phyloP scores from a whole-genome alignment of 2,797 vertebrate genomes.

The Silurus aristotelis region DNA sequence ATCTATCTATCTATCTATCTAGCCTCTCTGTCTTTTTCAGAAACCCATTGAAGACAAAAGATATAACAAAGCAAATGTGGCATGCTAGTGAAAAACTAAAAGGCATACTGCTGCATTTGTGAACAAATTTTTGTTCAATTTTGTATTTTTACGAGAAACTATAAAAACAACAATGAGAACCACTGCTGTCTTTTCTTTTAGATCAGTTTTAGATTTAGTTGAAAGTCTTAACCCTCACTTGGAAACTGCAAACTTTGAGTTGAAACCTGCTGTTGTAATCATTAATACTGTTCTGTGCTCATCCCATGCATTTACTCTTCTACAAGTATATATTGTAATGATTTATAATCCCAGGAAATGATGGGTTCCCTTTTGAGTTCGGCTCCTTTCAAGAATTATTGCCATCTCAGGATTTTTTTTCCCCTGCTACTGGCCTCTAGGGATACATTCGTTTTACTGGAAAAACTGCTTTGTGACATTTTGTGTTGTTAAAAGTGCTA shows the following conservation, averaged over 20 bases:
- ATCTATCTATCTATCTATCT: background rate
- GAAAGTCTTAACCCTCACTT: slow-evolving; percentile 46
- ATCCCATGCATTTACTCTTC: background rate
- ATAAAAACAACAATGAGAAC: background rate
- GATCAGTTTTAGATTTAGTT: slow-evolving; percentile 60
- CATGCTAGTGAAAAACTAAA: slow-evolving; percentile 14
- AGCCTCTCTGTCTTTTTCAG: background rate
- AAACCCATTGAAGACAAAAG: background rate
- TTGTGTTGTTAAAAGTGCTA: background rate
- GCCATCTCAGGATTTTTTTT: background rate
- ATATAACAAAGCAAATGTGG: slow-evolving; percentile 24
- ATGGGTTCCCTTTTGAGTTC: background rate
- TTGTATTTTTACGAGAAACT: slow-evolving; percentile 29
- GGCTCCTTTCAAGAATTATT: background rate
- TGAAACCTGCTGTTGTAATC: background rate
- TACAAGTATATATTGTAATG: background rate
- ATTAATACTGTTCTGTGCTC: background rate
- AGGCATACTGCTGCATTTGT: background rate
- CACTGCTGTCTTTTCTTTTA: slow-evolving; percentile 46
- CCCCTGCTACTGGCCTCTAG: background rate
- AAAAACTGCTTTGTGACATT: background rate
- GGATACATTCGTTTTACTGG: background rate
- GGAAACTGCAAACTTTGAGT: background rate
- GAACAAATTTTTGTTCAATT: slow-evolving; percentile 17
- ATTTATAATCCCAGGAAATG: background rate